Conservation (phyloP, 2,797 vertebrate species). For the Lates japonicus region DNA sequence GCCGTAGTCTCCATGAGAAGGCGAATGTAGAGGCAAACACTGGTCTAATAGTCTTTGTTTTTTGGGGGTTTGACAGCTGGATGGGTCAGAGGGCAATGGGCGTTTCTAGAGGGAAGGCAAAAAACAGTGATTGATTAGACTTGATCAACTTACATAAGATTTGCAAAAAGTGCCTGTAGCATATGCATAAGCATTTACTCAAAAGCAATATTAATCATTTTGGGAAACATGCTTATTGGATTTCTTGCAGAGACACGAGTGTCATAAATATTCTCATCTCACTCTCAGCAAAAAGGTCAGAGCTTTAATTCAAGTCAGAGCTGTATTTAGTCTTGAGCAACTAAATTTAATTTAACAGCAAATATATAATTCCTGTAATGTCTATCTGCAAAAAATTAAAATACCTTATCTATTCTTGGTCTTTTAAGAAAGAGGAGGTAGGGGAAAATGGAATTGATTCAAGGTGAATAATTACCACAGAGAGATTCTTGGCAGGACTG, state of each 20-base stretch:
- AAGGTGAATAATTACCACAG: slow-evolving; percentile 83
- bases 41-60: slow-evolving; percentile 84
- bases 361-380: slow-evolving; percentile 9
- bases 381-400: slow-evolving; percentile 39
- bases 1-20: slow-evolving; percentile 73
- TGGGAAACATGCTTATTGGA: background rate
- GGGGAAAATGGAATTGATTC: slow-evolving; percentile 29
- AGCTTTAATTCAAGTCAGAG: slow-evolving; percentile 13
- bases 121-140: slow-evolving; percentile 5
- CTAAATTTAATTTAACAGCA: background rate
- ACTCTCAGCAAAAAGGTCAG: background rate
- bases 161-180: slow-evolving; percentile 29
- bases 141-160: slow-evolving; percentile 13
- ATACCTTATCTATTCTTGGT: slow-evolving; percentile 19
- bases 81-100: slow-evolving; percentile 78
- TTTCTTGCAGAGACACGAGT: background rate
- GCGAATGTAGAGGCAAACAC: slow-evolving; percentile 76
- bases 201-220: background rate
- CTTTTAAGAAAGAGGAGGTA: slow-evolving; percentile 19
- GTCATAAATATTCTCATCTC: slow-evolving; percentile 1
- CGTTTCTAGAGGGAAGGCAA: slow-evolving; percentile 83
- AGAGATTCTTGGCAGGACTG: slow-evolving; percentile 86
- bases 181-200: slow-evolving; percentile 45
- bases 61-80: slow-evolving; percentile 84
- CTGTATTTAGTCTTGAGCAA: slow-evolving; percentile 18